Conservation (phyloP, 2,888 invertebrate genomes). For the Hyalella azteca region DNA sequence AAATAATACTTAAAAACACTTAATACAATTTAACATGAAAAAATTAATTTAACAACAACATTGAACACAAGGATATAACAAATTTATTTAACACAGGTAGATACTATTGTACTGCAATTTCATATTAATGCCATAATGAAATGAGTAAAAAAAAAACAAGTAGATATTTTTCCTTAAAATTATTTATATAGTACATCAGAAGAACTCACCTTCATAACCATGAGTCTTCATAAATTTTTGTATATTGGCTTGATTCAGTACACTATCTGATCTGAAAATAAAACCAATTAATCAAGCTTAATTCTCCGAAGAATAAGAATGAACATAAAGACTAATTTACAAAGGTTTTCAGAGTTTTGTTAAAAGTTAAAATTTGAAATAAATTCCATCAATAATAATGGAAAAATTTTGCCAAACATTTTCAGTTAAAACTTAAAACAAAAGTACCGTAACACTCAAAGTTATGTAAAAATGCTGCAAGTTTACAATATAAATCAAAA, state of each 20-base stretch:
- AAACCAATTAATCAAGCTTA: background rate
- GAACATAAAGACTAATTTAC: background rate
- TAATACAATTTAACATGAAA: too few species aligned
- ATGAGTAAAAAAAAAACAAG: background rate
- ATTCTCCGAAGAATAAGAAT: background rate
- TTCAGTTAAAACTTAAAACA: background rate
- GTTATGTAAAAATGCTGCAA: background rate
- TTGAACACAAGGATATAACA: too few species aligned
- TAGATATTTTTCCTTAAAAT: too few species aligned
- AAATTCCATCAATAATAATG: too few species aligned
- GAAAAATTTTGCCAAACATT: too few species aligned
- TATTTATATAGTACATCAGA: background rate
- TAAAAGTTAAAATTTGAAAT: too few species aligned
- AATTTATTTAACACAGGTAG: background rate
- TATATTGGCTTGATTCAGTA: constrained; percentile 13
- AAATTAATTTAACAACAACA: too few species aligned
- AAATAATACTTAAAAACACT: too few species aligned
- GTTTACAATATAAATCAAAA: background rate
- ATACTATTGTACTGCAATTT: background rate
- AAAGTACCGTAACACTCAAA: background rate
- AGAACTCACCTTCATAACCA: constrained; percentile 18
- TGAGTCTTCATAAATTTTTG: constrained; percentile 20
- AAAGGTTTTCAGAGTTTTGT: too few species aligned
- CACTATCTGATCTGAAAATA: constrained; percentile 16
- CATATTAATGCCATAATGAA: background rate